Evolutionary conservation across 2,797 vertebrate genomes (phyloP).

Genomic region (Artibeus jamaicensis): DNA sequence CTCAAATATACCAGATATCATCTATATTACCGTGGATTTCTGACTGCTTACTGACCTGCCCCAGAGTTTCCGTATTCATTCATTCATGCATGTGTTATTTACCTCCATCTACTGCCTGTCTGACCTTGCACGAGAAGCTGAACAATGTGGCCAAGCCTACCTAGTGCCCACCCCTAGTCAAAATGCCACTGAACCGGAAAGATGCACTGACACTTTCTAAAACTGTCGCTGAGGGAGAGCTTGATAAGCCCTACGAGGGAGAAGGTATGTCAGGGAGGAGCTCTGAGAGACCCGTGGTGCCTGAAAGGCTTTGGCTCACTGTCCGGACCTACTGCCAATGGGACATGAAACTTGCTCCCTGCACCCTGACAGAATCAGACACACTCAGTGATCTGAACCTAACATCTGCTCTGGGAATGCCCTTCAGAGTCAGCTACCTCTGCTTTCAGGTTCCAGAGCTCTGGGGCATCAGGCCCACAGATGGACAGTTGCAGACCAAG

Average conservation of each 20-base stretch:
- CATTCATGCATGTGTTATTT: neutral
- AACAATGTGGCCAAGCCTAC: neutral
- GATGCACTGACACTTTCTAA: neutral
- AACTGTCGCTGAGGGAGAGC: neutral
- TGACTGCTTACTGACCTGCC: neutral
- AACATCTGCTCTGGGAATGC: neutral
- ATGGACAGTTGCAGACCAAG: too few relatives aligned
- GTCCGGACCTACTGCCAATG: neutral
- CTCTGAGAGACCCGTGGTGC: neutral
- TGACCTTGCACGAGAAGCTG: neutral
- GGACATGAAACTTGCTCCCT: neutral
- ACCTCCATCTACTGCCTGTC: neutral
- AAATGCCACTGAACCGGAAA: neutral
- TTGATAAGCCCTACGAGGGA: neutral
- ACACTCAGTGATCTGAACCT: neutral
- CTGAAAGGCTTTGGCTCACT: neutral
- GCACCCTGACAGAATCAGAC: neutral
- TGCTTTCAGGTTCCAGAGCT: neutral
- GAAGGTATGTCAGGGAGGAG: neutral
- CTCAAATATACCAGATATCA: neutral
- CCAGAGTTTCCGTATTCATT: neutral
- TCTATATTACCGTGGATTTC: neutral
- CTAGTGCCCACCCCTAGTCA: neutral
- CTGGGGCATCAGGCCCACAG: too few relatives aligned
- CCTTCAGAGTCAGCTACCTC: neutral